These are phyloP conservation scores for Pteromalus puparum DNA, from an alignment of 1,140 invertebrate genomes.

Conservation along the genomic window DNA sequence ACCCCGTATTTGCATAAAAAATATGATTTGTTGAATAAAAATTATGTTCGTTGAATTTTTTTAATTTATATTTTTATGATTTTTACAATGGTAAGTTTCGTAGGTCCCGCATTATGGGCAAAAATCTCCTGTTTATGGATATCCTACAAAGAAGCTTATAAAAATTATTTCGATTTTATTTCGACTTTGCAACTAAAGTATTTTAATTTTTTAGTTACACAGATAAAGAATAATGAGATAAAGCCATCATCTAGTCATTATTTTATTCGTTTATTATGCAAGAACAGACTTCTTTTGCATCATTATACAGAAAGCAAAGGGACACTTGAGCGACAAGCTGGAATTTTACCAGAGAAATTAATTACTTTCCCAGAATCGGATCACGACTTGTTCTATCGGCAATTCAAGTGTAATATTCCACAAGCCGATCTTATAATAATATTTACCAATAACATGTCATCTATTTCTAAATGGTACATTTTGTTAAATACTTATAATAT, in stretches of 20 bases:
- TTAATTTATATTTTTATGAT: too few relatives aligned
- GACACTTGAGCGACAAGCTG: slow-evolving; percentile 11
- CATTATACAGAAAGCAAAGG: slow-evolving; percentile 37
- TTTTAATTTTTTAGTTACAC: slow-evolving; percentile 6
- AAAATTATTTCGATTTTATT: too few relatives aligned
- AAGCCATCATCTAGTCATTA: slow-evolving; percentile 25
- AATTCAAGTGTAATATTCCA: slow-evolving; percentile 5
- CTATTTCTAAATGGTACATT: slow-evolving; percentile 30
- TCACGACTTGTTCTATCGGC: background rate
- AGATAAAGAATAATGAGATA: background rate
- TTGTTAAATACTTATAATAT: background rate
- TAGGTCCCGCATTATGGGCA: too few relatives aligned
- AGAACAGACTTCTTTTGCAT: slow-evolving; percentile 15
- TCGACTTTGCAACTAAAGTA: too few relatives aligned
- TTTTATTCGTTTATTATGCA: slow-evolving; percentile 32
- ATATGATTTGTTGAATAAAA: background rate
- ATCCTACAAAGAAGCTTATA: too few relatives aligned
- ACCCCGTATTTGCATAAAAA: background rate
- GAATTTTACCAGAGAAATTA: slow-evolving; percentile 16
- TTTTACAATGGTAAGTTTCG: too few relatives aligned
- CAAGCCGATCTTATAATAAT: slow-evolving; percentile 26
- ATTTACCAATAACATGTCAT: slow-evolving; percentile 33
- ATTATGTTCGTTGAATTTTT: too few relatives aligned
- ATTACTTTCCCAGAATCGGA: slow-evolving; percentile 11
- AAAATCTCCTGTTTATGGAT: too few relatives aligned